phyloP scores from a whole-genome alignment of 2,113 vertebrate species.

The Chaetodon auriga region DNA sequence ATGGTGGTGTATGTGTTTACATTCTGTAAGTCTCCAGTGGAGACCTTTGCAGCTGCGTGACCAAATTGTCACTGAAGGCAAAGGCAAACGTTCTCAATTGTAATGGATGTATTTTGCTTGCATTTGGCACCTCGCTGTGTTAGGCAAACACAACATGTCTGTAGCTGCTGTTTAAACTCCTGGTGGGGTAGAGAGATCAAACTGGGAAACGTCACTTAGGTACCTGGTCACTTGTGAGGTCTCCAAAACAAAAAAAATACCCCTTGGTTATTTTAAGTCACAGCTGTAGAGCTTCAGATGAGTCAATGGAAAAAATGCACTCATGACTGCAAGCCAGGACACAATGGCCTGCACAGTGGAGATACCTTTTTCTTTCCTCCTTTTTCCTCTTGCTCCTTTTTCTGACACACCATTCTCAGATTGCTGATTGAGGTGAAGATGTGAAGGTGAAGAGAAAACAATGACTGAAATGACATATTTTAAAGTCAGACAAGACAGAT shows the following conservation, averaged over 20 bases:
- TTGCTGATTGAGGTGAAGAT: not conserved
- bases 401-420: not conserved
- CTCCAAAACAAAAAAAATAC: conserved; percentile 2
- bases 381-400: not conserved
- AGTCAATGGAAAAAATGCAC: not conserved
- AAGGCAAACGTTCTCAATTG: conserved; percentile 25
- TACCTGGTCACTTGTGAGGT: conserved; percentile 11
- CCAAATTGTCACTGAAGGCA: conserved; percentile 6
- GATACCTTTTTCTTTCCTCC: too few relatives aligned
- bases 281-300: conserved; percentile 28
- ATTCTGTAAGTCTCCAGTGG: conserved; percentile 13
- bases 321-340: too few relatives aligned
- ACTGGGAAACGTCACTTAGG: not conserved
- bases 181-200: not conserved
- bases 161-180: not conserved
- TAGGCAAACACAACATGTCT: not conserved
- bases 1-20: conserved; percentile 3
- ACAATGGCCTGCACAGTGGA: not conserved
- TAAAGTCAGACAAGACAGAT: not conserved
- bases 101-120: conserved; percentile 30
- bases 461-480: not conserved
- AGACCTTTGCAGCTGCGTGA: conserved; percentile 34
- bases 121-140: conserved; percentile 18
- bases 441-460: not conserved
- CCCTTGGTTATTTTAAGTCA: conserved; percentile 33